These are phyloP conservation scores for Camponotus floridanus DNA, from an alignment of 1,140 invertebrate species.

Conservation along the genomic window DNA sequence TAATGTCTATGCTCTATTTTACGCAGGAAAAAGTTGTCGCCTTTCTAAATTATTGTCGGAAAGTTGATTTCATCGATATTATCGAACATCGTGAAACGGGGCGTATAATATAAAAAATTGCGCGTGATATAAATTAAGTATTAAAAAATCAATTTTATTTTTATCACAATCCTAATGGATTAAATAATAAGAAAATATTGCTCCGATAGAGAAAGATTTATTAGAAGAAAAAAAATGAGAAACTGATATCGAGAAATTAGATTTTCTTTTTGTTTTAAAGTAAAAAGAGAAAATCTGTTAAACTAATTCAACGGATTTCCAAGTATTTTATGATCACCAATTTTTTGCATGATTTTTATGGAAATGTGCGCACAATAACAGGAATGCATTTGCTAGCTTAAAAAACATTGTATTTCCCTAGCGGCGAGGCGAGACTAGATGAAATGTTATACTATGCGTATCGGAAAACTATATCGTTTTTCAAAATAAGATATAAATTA, in stretches of 20 bases:
- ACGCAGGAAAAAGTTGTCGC: slow-evolving; percentile 16
- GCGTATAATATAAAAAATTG: slow-evolving; percentile 11
- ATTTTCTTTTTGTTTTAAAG: not conserved
- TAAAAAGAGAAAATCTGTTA: slow-evolving; percentile 8
- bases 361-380: slow-evolving; percentile 36
- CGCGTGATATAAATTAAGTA: not conserved
- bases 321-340: not conserved
- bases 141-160: not conserved
- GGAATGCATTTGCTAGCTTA: slow-evolving; percentile 40
- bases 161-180: not conserved
- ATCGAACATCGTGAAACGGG: slow-evolving; percentile 50
- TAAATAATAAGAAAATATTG: not conserved
- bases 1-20: slow-evolving; percentile 38
- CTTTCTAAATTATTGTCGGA: slow-evolving; percentile 58
- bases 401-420: slow-evolving; percentile 56
- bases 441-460: slow-evolving; percentile 57
- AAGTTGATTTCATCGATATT: slow-evolving; percentile 39
- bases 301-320: not conserved
- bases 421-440: slow-evolving; percentile 57
- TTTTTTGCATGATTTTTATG: slow-evolving; percentile 18
- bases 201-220: not conserved
- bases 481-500: slow-evolving; percentile 34
- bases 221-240: not conserved
- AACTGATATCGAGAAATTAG: not conserved
- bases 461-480: slow-evolving; percentile 58